Conservation (phyloP, 2,888 invertebrate genomes). For the Ctenicera cuprea region DNA sequence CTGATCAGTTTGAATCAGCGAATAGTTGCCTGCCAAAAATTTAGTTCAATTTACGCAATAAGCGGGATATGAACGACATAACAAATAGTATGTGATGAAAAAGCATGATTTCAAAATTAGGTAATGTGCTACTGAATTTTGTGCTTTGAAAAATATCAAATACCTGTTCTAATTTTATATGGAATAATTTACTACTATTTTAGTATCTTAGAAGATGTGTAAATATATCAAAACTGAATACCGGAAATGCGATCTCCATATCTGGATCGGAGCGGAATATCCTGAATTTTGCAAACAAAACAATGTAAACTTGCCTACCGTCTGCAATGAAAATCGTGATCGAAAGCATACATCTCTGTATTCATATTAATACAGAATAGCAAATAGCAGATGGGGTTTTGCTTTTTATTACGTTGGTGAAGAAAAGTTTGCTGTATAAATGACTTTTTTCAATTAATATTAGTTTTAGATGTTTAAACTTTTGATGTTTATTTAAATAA, state of each 20-base stretch:
- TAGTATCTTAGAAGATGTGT: not conserved
- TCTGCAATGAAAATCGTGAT: not conserved
- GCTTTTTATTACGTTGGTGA: not conserved
- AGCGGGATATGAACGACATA: too few species aligned
- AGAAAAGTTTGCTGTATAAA: not conserved
- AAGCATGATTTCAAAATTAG: too few species aligned
- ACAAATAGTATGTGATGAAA: too few species aligned
- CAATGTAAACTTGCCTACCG: conserved; percentile 3
- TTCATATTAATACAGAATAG: not conserved
- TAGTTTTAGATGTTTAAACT: too few species aligned
- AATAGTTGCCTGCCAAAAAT: too few species aligned
- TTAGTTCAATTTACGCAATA: too few species aligned
- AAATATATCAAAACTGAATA: not conserved
- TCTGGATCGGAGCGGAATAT: not conserved
- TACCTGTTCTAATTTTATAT: too few species aligned
- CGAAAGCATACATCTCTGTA: not conserved
- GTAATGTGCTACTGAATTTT: too few species aligned
- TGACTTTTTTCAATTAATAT: not conserved
- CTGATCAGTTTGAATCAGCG: too few species aligned
- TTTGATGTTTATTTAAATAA: too few species aligned
- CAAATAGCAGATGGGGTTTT: not conserved
- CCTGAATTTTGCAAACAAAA: conserved; percentile 13
- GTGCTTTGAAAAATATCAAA: too few species aligned
- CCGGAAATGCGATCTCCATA: conserved; percentile 1
- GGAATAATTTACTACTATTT: not conserved